A percentile compares a stretch with the other conserved stretches of the same genome.
Conservation (phyloP, 64 coral and sea anemone genomes). For the Porites lutea region DNA sequence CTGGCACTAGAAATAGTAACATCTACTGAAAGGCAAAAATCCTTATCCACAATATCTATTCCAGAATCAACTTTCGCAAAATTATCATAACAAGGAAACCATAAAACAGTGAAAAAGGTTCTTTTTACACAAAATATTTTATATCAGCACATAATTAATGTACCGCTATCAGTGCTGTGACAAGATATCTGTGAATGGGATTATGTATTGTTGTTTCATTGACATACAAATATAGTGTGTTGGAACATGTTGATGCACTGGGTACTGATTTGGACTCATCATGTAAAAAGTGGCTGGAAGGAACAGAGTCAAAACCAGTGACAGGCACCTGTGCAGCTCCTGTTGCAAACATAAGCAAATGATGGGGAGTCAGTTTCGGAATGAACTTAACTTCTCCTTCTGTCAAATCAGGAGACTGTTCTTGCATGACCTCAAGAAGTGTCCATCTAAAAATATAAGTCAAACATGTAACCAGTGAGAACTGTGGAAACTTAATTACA, state of each 20-base stretch:
- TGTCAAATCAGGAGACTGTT: neutral
- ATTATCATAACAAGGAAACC: too few species aligned
- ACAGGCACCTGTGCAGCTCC: neutral
- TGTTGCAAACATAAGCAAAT: slow-evolving; percentile 22
- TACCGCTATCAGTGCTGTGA: slow-evolving; percentile 17
- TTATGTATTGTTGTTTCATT: slow-evolving; percentile 22
- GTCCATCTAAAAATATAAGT: neutral
- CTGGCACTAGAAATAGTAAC: too few species aligned
- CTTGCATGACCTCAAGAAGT: neutral
- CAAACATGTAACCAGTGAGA: neutral
- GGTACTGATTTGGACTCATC: slow-evolving; percentile 46
- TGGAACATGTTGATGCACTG: slow-evolving; percentile 34
- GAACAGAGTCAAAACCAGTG: slow-evolving; percentile 35
- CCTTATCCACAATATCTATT: too few species aligned
- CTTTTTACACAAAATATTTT: too few species aligned
- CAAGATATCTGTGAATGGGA: slow-evolving; percentile 34
- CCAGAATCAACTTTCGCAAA: too few species aligned
- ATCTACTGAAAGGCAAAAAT: too few species aligned
- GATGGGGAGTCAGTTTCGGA: slow-evolving; percentile 1
- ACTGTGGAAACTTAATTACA: too few species aligned
- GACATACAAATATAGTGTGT: slow-evolving; percentile 41
- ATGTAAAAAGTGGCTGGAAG: slow-evolving; percentile 21
- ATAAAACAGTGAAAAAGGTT: too few species aligned
- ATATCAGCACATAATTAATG: too few species aligned
- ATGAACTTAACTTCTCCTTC: slow-evolving; percentile 25